These are phyloP conservation scores for Apotomis betuletana DNA, from an alignment of 2,888 invertebrate genomes.

Conservation along the genomic window DNA sequence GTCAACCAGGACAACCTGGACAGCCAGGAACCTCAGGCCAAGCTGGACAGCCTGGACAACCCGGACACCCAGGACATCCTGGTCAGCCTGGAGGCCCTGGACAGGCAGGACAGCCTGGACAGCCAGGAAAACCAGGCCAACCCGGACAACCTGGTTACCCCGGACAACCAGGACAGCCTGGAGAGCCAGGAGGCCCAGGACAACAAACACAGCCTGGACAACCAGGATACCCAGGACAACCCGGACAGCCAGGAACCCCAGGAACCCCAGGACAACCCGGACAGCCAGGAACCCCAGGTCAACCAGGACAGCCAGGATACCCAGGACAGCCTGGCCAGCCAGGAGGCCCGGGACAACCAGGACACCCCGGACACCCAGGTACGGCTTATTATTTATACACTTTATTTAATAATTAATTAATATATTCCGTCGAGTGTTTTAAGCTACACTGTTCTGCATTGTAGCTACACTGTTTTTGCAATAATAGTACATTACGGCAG, in stretches of 20 bases:
- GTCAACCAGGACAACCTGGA: conserved; percentile 37
- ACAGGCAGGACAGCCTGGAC: conserved; percentile 21
- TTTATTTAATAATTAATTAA: too few relatives aligned
- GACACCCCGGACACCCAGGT: conserved; percentile 53
- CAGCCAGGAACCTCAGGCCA: conserved; percentile 1
- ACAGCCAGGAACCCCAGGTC: conserved; percentile 26
- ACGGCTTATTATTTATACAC: too few relatives aligned
- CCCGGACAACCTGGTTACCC: conserved; percentile 17
- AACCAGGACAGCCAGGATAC: conserved; percentile 11
- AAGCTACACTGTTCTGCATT: too few relatives aligned
- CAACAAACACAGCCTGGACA: conserved; percentile 19
- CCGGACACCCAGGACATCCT: conserved; percentile 23
- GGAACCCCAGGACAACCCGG: conserved; percentile 22
- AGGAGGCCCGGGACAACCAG: conserved; percentile 43
- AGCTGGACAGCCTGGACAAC: conserved; percentile 25
- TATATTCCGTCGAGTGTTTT: too few relatives aligned
- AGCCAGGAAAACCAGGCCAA: conserved; percentile 23
- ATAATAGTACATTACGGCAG: too few relatives aligned
- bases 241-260: conserved; percentile 27
- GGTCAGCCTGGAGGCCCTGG: conserved; percentile 24
- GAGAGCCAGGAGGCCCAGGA: conserved; percentile 16
- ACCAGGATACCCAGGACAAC: conserved; percentile 19
- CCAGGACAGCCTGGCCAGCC: conserved; percentile 45
- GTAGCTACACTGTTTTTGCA: too few relatives aligned
- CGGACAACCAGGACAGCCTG: conserved; percentile 9